These are phyloP conservation scores for Lampris incognitus DNA, from an alignment of 2,113 vertebrate species.

Conservation along the genomic window DNA sequence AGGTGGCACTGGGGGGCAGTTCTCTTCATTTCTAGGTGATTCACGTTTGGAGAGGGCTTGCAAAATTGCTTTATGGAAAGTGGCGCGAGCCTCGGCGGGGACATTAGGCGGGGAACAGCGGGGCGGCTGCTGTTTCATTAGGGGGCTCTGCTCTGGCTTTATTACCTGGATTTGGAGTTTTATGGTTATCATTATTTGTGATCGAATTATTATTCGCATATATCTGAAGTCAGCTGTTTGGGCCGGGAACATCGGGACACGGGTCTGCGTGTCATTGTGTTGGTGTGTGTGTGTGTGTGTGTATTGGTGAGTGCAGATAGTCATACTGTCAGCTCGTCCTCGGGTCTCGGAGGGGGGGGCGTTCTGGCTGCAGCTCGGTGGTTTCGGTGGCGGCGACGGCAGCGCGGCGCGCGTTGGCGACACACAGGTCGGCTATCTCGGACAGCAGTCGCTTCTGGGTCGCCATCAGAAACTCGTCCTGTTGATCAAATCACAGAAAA, in stretches of 20 bases:
- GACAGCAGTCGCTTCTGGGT: constrained; percentile 67
- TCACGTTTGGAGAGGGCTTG: constrained; percentile 70
- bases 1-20: constrained; percentile 30
- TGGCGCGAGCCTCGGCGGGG: constrained; percentile 63
- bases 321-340: not conserved
- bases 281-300: constrained; percentile 35
- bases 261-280: not conserved
- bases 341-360: not conserved
- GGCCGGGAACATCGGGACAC: constrained; percentile 44
- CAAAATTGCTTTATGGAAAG: constrained; percentile 80
- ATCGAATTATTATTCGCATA: constrained; percentile 72
- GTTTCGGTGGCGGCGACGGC: not conserved
- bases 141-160: constrained; percentile 69
- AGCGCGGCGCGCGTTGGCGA: constrained; percentile 52
- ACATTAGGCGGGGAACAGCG: constrained; percentile 69
- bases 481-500: constrained; percentile 29
- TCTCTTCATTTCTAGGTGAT: constrained; percentile 76
- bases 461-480: constrained; percentile 80
- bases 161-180: constrained; percentile 76
- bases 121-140: constrained; percentile 73
- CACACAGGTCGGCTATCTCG: constrained; percentile 73
- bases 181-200: constrained; percentile 77
- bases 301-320: not conserved
- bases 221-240: constrained; percentile 70
- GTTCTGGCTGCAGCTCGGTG: not conserved